Percentiles rank a stretch among this genome's conserved stretches.
Evolutionary conservation across 2,113 vertebrate genomes (phyloP).

Genomic region (Ageneiosus marmoratus): DNA sequence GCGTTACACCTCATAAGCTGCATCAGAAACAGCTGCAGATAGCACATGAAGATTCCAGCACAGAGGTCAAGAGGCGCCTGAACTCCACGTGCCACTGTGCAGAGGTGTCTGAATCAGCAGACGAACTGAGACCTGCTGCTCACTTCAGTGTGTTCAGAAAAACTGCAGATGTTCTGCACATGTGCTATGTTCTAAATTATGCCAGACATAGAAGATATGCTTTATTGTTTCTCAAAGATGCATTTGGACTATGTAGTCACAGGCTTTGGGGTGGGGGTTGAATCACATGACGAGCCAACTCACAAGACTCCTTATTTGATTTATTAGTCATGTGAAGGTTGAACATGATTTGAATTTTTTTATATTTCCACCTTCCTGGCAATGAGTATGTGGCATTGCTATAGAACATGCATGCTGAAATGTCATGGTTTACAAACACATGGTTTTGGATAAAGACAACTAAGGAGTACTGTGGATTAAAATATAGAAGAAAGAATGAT

Average conservation of each 20-base stretch:
- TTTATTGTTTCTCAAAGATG: slow-evolving; percentile 19
- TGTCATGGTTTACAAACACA: not conserved
- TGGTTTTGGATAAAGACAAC: too few species aligned
- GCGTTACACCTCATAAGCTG: slow-evolving; percentile 62
- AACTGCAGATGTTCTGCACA: slow-evolving; percentile 27
- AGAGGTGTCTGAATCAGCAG: slow-evolving; percentile 42
- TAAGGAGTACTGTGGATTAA: not conserved
- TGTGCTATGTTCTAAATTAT: slow-evolving; percentile 21
- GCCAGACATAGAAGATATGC: not conserved
- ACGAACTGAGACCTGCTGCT: slow-evolving; percentile 2
- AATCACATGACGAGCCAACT: slow-evolving; percentile 41
- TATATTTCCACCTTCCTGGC: slow-evolving; percentile 2
- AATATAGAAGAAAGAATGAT: not conserved
- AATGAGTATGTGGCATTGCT: not conserved
- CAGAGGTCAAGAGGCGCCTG: not conserved
- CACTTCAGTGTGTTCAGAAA: slow-evolving; percentile 56
- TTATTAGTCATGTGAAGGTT: slow-evolving; percentile 14
- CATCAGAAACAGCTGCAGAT: slow-evolving; percentile 67
- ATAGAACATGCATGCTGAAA: not conserved
- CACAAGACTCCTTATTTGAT: not conserved
- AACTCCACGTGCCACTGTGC: slow-evolving; percentile 8
- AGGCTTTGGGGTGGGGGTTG: slow-evolving; percentile 36
- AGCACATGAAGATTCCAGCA: slow-evolving; percentile 56
- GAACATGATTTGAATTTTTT: slow-evolving; percentile 4
- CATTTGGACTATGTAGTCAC: not conserved